phyloP scores from a whole-genome alignment of 2,888 invertebrate genomes.

The Calameuta filiformis region DNA sequence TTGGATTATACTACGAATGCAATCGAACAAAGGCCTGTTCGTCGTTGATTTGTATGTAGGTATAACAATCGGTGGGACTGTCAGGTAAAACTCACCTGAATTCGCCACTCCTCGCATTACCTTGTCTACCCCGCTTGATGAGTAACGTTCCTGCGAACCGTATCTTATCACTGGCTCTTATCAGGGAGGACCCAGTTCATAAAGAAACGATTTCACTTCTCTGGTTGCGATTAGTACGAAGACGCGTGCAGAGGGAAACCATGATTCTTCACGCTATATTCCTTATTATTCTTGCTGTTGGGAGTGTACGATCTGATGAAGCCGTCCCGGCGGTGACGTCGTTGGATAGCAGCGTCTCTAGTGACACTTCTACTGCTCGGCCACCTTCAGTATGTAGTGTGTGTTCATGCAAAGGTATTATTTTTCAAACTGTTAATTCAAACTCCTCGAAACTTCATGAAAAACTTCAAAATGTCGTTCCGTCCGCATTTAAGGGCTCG shows the following conservation, averaged over 20 bases:
- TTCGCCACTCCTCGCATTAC: slow-evolving; percentile 6
- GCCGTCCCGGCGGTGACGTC: not conserved
- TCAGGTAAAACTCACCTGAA: not conserved
- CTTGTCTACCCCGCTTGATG: slow-evolving; percentile 17
- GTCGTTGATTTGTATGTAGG: not conserved
- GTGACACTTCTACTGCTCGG: not conserved
- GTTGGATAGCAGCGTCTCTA: not conserved
- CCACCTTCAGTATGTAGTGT: slow-evolving; percentile 10
- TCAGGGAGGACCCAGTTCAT: slow-evolving; percentile 29
- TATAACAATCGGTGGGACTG: not conserved
- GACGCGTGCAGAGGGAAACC: slow-evolving; percentile 2
- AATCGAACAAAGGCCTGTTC: not conserved
- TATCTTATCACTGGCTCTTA: slow-evolving; percentile 31
- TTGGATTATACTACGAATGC: not conserved
- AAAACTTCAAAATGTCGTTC: not conserved
- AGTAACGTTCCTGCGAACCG: slow-evolving; percentile 33
- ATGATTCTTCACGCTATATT: slow-evolving; percentile 9
- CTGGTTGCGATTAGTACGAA: slow-evolving; percentile 11
- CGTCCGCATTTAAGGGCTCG: not conserved
- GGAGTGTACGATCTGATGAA: not conserved
- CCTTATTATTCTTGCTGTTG: not conserved
- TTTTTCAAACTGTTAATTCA: not conserved
- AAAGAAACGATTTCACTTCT: slow-evolving; percentile 20
- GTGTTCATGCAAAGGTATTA: slow-evolving; percentile 16
- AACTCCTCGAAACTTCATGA: not conserved